Percentiles rank a stretch among this genome's conserved stretches.
Conservation (phyloP, 2,888 invertebrate genomes). For the Hirtodrosophila duncani region DNA sequence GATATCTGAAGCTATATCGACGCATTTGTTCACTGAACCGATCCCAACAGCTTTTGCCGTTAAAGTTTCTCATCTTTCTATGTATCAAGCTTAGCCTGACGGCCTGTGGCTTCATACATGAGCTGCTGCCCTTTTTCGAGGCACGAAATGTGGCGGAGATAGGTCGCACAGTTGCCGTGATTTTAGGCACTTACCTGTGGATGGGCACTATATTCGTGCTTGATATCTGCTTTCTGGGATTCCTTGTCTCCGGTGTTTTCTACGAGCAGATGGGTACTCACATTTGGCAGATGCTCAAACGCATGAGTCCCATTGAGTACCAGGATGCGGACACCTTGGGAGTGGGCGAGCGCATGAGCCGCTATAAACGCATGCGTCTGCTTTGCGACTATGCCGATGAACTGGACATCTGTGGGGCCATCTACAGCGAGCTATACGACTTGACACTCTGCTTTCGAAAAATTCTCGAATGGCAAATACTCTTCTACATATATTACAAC, state of each 20-base stretch:
- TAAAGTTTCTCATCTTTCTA: slow-evolving; percentile 45
- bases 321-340: slow-evolving; percentile 2
- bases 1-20: slow-evolving; percentile 47
- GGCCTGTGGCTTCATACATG: slow-evolving; percentile 49
- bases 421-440: slow-evolving; percentile 60
- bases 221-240: slow-evolving; percentile 66
- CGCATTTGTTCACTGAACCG: slow-evolving; percentile 34
- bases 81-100: slow-evolving; percentile 51
- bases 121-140: slow-evolving; percentile 45
- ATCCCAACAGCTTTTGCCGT: slow-evolving; percentile 30
- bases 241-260: slow-evolving; percentile 55
- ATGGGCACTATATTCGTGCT: slow-evolving; percentile 59
- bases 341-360: slow-evolving; percentile 18
- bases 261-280: slow-evolving; percentile 56
- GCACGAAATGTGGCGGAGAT: background rate
- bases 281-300: slow-evolving; percentile 43
- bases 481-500: slow-evolving; percentile 69
- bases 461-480: slow-evolving; percentile 68
- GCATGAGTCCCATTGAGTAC: slow-evolving; percentile 50
- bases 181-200: slow-evolving; percentile 60
- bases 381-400: slow-evolving; percentile 65
- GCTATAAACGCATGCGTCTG: slow-evolving; percentile 56
- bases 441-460: slow-evolving; percentile 48
- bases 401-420: slow-evolving; percentile 51
- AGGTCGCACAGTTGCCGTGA: background rate